Base-by-base conservation (phyloP, 2,888 invertebrate species). In the Yponomeuta sedellus region DNA sequence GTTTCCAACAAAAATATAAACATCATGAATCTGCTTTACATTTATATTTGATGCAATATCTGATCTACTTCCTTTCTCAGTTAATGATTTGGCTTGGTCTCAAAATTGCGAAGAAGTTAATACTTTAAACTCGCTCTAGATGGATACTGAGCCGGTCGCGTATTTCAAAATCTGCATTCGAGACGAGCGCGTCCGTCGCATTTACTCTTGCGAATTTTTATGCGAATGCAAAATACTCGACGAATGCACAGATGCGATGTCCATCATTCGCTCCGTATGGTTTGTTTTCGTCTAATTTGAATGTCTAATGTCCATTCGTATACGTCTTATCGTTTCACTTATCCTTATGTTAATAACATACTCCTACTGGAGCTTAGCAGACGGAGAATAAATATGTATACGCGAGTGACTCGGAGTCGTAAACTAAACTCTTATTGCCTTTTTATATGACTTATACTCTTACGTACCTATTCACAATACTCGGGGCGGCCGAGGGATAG, bases 221-320 rank as follows among this genome's bases (percentile, higher is more conserved):
- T 90, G 90, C 85, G 19, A 86, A 90, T 90, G 90, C 85, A 40
- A 86, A 89, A 89, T 88, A 66, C 71, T 71, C 75, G 76, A 77
- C 82, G 16, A 79, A 82, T 78, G 74, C 77, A 66, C 74, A 82
- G 87, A 88, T 83, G 84, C 83, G 80, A 85, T 85, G 88, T 88
- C 89, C 87, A 87, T 89, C 89, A 88, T 79, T 77, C 78, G 76
- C 68, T 73, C 74, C 72, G 72, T 72, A 73, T 76, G 75, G 76
- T 78, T 81, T 81, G 81, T 83, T 85, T 83, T 83, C 80, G 72
- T 85, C 80, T 85, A 85, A 85, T 89, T 88, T 89, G 85, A 88
- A 88, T 90, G 79, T 78, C 81, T 89, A 82, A 86, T 85, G 76
- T 72, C 78, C 75, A 74, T 74, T 74, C 34, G 61, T 34, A 64